Conservation (phyloP, 2,888 invertebrate species). For the Troglohyphantes excavatus region DNA sequence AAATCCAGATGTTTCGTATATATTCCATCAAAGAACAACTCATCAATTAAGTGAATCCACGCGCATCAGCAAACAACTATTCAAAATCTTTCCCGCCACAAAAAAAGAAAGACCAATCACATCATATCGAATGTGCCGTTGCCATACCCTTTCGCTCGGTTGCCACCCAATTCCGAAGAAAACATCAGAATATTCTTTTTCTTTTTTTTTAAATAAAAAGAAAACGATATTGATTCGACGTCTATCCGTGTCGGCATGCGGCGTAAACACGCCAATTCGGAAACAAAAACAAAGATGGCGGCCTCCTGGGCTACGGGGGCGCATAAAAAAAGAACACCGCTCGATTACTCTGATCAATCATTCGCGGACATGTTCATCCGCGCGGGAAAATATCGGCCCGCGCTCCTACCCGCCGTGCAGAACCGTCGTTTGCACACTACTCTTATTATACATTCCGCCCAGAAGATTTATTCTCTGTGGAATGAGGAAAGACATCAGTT, state of each 20-base stretch:
- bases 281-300: not conserved
- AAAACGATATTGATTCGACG: conserved; percentile 34
- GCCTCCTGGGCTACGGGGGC: not conserved
- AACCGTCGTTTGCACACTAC: not conserved
- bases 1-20: too few relatives aligned
- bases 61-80: too few relatives aligned
- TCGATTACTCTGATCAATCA: conserved; percentile 56
- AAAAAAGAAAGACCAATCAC: not conserved
- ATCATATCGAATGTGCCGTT: not conserved
- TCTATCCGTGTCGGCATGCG: conserved; percentile 17
- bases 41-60: too few relatives aligned
- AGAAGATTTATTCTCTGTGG: conserved; percentile 36
- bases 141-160: not conserved
- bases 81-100: too few relatives aligned
- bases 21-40: too few relatives aligned
- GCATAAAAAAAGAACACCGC: conserved; percentile 22
- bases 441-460: conserved; percentile 34
- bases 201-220: not conserved
- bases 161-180: not conserved
- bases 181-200: too few relatives aligned
- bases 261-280: not conserved
- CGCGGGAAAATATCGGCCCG: conserved; percentile 19
- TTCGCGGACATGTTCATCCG: conserved; percentile 43
- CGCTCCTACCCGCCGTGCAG: not conserved
- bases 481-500: conserved; percentile 38